Evolutionary conservation across 2,797 vertebrate genomes (phyloP), one percentile per base, ranked within the genome.

Genomic region (Labroides dimidiatus): DNA sequence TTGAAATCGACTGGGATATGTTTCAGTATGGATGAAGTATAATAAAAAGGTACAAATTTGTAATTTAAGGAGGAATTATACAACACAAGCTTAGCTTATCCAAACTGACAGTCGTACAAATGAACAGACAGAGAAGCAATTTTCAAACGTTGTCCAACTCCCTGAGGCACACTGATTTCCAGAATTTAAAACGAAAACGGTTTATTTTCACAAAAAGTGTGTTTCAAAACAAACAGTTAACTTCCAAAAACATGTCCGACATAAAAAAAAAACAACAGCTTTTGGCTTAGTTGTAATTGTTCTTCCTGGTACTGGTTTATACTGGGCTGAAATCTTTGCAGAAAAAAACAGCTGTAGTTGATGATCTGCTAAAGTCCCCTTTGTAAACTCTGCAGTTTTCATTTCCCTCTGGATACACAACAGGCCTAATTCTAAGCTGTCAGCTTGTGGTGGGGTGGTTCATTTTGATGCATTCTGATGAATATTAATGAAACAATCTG

Each of bases 101-200:
- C 47, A 43, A 19, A 59, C 24, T 21, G 24, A 41, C 7, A 52
- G 27, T 59, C 51, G 55, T 41, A 64, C 30, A 63, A 47, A 73
- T 47, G 64, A 68, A n/a, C 16, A 70, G 19, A 20, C 20, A 68
- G 64, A 52, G 7, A 47, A 55, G 59, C 11, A 1, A 3, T 44
- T 58, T 70, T 59, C 24, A n/a, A 48, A 67, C 1, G 10, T 47
- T 27, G 63, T 53, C 51, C 50, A 74, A 48, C 72, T 72, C 55
- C 80, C 78, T 77, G 75, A 84, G 77, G 71, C 23, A 63, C 60
- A 43, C 15, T 41, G 30, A 77, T 50, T 8, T 33, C 30, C 27
- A 27, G 27, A 27, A 21, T 23, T 58, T 21, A 0, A 21, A 49
- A 56, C n/a, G n/a, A 51, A 24, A 23, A 37, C 13, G 19, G 4